Conservation (phyloP, 2,113 vertebrate genomes). For the Nansenia antarctica region DNA sequence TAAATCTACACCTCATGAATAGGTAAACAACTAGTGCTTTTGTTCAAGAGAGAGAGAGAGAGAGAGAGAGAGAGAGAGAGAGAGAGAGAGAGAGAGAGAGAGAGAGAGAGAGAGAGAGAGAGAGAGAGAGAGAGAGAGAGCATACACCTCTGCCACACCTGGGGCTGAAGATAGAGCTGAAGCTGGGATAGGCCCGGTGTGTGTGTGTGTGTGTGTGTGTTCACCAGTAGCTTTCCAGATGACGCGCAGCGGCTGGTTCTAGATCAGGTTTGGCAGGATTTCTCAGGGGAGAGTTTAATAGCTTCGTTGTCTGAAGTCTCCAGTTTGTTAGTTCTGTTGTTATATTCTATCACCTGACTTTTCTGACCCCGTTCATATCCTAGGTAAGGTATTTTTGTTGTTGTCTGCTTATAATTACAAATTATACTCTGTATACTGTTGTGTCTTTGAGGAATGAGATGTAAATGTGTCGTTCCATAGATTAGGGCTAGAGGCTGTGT, state of each 20-base stretch:
- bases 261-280: conserved; percentile 66
- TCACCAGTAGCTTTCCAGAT: conserved; percentile 19
- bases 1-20: conserved; percentile 12
- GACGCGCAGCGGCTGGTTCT: conserved; percentile 44
- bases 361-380: background rate
- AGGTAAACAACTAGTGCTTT: background rate
- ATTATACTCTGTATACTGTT: no score
- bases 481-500: background rate
- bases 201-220: conserved; percentile 20
- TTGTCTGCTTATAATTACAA: background rate
- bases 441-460: background rate
- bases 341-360: background rate
- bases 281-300: conserved; percentile 28
- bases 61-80: background rate
- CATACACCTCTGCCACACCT: background rate
- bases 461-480: background rate
- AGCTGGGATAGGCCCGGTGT: background rate
- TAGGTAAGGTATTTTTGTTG: background rate
- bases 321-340: background rate
- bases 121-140: background rate
- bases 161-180: background rate
- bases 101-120: background rate
- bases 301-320: background rate
- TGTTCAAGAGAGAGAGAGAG: background rate
- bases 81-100: background rate